Conservation (phyloP, 1,140 invertebrate genomes). For the Argopecten irradians region DNA sequence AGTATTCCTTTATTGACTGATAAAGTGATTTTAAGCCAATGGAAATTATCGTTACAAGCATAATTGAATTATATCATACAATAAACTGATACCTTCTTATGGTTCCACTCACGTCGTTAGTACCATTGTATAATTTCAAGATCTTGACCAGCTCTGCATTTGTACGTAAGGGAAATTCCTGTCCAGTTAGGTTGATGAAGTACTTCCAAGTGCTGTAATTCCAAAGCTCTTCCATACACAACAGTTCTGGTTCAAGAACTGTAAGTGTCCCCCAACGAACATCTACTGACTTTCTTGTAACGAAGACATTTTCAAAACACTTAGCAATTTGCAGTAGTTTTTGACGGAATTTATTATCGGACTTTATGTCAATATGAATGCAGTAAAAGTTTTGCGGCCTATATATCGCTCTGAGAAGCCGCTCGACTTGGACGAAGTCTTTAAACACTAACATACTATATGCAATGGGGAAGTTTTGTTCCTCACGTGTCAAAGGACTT, state of each 20-base stretch:
- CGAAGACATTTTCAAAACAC: constrained; percentile 67
- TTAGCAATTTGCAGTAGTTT: constrained; percentile 49
- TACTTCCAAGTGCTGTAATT: constrained; percentile 66
- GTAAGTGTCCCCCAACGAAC: constrained; percentile 57
- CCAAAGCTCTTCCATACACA: constrained; percentile 65
- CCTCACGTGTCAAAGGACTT: constrained; percentile 32
- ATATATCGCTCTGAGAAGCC: constrained; percentile 67
- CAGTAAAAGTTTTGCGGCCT: constrained; percentile 72
- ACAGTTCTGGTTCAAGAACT: constrained; percentile 64
- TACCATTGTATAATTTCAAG: constrained; percentile 62
- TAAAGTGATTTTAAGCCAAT: no score
- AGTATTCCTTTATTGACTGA: no score
- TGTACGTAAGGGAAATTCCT: constrained; percentile 73
- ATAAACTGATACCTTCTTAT: constrained; percentile 29
- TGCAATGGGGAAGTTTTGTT: constrained; percentile 49
- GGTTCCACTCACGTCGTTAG: constrained; percentile 59
- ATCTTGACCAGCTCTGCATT: constrained; percentile 69
- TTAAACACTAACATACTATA: constrained; percentile 63
- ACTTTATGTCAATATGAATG: constrained; percentile 68
- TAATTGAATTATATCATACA: background rate
- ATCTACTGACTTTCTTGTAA: constrained; percentile 48
- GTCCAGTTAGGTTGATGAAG: constrained; percentile 71
- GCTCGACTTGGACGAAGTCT: constrained; percentile 61
- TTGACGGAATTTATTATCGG: background rate
- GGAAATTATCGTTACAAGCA: background rate